Evolutionary conservation across 2,797 vertebrate species (phyloP).

Genomic region (Sciurus carolinensis): DNA sequence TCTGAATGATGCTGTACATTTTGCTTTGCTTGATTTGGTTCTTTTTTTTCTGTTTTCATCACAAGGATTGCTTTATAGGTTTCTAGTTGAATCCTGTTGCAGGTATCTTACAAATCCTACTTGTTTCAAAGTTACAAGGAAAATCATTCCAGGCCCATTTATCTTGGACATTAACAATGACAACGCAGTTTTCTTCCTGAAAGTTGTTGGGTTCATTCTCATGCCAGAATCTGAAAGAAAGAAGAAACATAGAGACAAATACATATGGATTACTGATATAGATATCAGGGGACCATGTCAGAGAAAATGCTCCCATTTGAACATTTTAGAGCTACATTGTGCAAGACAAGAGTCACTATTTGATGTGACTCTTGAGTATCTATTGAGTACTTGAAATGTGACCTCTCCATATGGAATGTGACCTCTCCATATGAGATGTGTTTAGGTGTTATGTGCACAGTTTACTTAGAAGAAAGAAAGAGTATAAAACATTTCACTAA

Average conservation of each 20-base stretch:
- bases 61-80: not conserved
- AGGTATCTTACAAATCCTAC: slow-evolving; percentile 72
- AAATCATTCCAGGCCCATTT: slow-evolving; percentile 75
- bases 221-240: slow-evolving; percentile 77
- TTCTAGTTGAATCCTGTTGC: not conserved
- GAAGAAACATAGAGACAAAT: not conserved
- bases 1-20: not conserved
- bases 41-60: not conserved
- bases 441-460: not conserved
- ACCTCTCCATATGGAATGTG: not conserved
- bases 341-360: not conserved
- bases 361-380: not conserved
- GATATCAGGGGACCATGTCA: not conserved
- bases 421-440: not conserved
- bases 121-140: slow-evolving; percentile 61
- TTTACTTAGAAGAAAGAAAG: not conserved
- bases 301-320: not conserved
- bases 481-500: not conserved
- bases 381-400: not conserved
- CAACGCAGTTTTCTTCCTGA: slow-evolving; percentile 59
- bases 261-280: not conserved
- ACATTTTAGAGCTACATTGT: not conserved
- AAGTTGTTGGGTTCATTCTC: not conserved
- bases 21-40: not conserved
- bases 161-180: slow-evolving; percentile 57